A percentile compares a stretch with the other conserved stretches of the same genome.
Conservation (phyloP, 2,113 vertebrate genomes). For the Quiscalus mexicanus region DNA sequence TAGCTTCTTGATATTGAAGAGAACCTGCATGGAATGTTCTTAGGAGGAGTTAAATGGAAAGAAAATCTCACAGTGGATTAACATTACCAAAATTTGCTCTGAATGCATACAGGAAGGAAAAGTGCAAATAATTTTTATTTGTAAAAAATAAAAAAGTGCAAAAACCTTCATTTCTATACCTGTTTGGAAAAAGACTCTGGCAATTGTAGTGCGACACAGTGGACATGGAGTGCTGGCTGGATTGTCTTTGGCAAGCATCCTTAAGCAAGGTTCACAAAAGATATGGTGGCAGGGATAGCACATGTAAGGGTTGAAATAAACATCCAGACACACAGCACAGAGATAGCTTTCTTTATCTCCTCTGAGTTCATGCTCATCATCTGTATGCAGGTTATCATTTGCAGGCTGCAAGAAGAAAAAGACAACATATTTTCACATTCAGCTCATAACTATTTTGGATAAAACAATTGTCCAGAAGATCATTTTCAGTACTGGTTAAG, state of each 20-base stretch:
- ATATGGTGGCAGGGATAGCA: conserved; percentile 90
- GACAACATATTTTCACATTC: not conserved
- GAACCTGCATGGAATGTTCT: not conserved
- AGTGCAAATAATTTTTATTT: not conserved
- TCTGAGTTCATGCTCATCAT: conserved; percentile 72
- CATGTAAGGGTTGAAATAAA: conserved; percentile 92
- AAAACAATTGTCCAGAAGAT: not conserved
- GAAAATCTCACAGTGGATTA: not conserved
- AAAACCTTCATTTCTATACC: conserved; percentile 73
- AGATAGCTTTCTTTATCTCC: conserved; percentile 85
- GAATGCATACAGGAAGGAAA: not conserved
- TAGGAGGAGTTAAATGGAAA: not conserved
- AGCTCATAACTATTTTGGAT: not conserved
- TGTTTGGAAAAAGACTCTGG: conserved; percentile 88
- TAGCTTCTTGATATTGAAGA: not conserved
- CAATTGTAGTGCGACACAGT: conserved; percentile 86
- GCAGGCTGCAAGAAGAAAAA: conserved; percentile 71
- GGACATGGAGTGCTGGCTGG: conserved; percentile 86
- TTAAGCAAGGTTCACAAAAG: conserved; percentile 94
- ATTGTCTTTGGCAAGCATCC: conserved; percentile 87
- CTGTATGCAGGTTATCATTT: conserved; percentile 69
- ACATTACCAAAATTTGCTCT: not conserved
- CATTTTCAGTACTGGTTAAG: not conserved
- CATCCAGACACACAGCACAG: conserved; percentile 90
- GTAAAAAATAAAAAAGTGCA: not conserved